Evolutionary conservation across 2,888 invertebrate genomes (phyloP).

Genomic region (Eretmocerus hayati): DNA sequence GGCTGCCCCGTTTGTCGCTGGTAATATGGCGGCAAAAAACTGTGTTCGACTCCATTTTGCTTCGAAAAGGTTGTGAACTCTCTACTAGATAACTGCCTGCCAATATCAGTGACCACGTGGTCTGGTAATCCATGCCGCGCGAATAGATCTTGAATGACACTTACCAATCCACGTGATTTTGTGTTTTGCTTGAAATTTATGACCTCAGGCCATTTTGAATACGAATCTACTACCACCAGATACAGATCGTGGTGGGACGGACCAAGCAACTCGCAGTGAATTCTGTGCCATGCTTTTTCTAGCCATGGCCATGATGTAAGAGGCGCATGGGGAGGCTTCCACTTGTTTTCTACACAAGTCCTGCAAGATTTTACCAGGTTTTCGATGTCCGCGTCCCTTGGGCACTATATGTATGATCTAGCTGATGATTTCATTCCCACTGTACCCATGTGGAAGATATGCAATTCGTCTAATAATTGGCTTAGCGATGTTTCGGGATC

Average conservation of each 20-base stretch:
- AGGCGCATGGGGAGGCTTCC: conserved; percentile 4
- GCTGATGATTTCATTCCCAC: conserved; percentile 23
- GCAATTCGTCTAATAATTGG: conserved; percentile 12
- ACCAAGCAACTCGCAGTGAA: conserved; percentile 17
- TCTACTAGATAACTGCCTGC: conserved; percentile 16
- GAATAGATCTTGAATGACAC: conserved; percentile 13
- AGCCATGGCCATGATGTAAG: conserved; percentile 18
- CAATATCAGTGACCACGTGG: conserved; percentile 23
- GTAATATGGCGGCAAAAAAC: conserved; percentile 18
- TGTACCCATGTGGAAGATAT: conserved; percentile 25
- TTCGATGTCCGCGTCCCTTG: conserved; percentile 17
- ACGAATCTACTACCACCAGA: conserved; percentile 13
- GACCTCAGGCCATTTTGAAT: conserved; percentile 13
- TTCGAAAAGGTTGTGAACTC: conserved; percentile 19
- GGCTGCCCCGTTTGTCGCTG: conserved; percentile 20
- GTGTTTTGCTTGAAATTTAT: conserved; percentile 11
- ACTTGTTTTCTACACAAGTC: conserved; percentile 8
- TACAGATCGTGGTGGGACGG: conserved; percentile 12
- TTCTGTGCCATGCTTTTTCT: conserved; percentile 7
- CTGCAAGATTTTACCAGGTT: not conserved
- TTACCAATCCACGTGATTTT: conserved; percentile 1
- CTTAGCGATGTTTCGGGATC: conserved; percentile 12
- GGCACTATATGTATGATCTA: conserved; percentile 26
- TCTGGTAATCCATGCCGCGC: conserved; percentile 20
- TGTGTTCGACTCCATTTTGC: conserved; percentile 20